These are phyloP conservation scores for Ammodytes marinus DNA, from an alignment of 2,113 vertebrate species.

Conservation along the genomic window DNA sequence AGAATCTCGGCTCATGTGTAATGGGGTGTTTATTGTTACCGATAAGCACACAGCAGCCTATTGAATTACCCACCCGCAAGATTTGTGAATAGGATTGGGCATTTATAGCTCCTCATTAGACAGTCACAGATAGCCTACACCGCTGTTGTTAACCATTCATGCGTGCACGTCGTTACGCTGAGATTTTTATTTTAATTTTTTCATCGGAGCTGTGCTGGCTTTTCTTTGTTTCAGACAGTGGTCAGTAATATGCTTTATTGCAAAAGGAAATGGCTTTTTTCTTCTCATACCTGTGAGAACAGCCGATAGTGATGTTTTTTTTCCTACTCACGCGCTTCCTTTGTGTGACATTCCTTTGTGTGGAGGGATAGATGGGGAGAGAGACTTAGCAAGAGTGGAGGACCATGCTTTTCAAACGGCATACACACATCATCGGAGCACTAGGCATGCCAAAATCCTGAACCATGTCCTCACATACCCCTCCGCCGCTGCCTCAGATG, in stretches of 20 bases:
- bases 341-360: conserved; percentile 81
- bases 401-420: conserved; percentile 53
- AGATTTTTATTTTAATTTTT: not conserved
- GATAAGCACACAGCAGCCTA: not conserved
- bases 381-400: conserved; percentile 42
- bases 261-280: not conserved
- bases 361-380: conserved; percentile 30
- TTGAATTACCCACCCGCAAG: not conserved
- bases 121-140: not conserved
- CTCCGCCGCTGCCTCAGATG: conserved; percentile 29
- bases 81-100: conserved; percentile 1
- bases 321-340: conserved; percentile 49
- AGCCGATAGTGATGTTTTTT: not conserved
- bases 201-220: not conserved
- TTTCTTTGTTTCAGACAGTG: conserved; percentile 11
- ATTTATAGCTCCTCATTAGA: conserved; percentile 7
- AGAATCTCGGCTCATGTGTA: not conserved
- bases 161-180: not conserved
- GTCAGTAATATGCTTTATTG: not conserved
- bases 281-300: not conserved
- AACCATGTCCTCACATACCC: conserved; percentile 56
- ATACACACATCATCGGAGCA: conserved; percentile 40
- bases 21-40: not conserved
- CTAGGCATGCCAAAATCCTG: conserved; percentile 42
- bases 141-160: not conserved